Base-by-base conservation (phyloP, 2,113 vertebrate genomes). In the Apaloderma vittatum region DNA sequence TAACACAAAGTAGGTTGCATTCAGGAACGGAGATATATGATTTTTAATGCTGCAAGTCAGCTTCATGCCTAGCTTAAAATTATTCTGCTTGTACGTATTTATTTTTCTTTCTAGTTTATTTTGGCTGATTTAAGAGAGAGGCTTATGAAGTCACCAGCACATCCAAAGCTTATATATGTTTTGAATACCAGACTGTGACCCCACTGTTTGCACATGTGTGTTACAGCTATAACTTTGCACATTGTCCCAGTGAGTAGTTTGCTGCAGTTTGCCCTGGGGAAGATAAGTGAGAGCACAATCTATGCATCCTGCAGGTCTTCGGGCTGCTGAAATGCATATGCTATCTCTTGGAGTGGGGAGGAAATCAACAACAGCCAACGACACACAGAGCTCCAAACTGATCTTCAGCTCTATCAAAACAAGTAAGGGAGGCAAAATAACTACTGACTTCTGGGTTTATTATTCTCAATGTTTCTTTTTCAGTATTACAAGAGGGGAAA, bases 221-320 rank as follows among this genome's bases (percentile, higher is more conserved):
- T 46, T 93, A 30, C 46, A 95, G 65, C 65, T 87, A n/a, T 81
- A 95, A 75, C 27, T 80, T 81, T 52, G 16, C 63, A 57, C 63
- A 57, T 55, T 68, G 59, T 61, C 89, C 76, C 87, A 61, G 16
- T 10, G 14, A 92, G 54, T 30, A 79, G 43, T 65, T 85, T 80
- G 72, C 57, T 72, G 65, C 63, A 89, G 80, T 85, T 94, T 94
- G 79, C 89, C 49, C 36, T 45, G 37, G 24, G 49, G 23, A 88
- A 80, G 73, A 96, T 85, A 94, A 94, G 14, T 7, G 61, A 93
- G 51, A 86, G 51, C 40, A 86, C 71, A 95, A 97, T 86, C 88
- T 91, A 91, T 9, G 37, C 21, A 66, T 58, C 59, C 48, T 5
- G 36, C n/a, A 84, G 46, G 67, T 76, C 70, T 29, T 54, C 23